Evolutionary conservation across 2,888 invertebrate genomes (phyloP), one percentile per base, ranked within the genome.

Genomic region (Aethes cnicana): DNA sequence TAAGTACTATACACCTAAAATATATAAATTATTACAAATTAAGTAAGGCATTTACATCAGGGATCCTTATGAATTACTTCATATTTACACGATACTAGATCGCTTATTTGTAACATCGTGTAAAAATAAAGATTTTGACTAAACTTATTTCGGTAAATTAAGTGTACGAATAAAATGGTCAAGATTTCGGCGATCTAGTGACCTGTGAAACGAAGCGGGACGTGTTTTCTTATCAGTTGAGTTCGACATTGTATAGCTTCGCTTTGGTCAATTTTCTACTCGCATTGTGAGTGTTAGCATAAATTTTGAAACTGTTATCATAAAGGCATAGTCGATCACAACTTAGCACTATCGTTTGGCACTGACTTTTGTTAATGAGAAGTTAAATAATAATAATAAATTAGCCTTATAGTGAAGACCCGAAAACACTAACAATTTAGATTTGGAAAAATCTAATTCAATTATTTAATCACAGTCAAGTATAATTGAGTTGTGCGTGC

Each of bases 1-100:
- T 89, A 89, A 87, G 88, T 89, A 88, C 89, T 88, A 88, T 88
- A 88, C 88, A 89, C 85, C 88, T 89, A 88, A 85, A 85, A 87
- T 88, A 88, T 84, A 89, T 89, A 89, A 89, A 89, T 89, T 89
- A 89, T 88, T 89, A 88, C 85, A 88, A 88, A 88, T 87, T 88
- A 88, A 87, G 85, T 87, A 89, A 89, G 89, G 89, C 89, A 89
- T 89, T 87, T 88, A 88, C 78, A 84, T 88, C 84, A 84, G 83
- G 85, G 82, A 78, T 84, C 72, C 86, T 87, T 87, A 88, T 76
- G 67, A 56, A 70, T 79, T 76, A 80, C 84, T 85, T 84, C 65
- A 81, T 68, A 77, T 78, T 84, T 87, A 87, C 87, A 84, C 85
- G 86, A 86, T 79, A 83, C 81, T 86, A 82, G 78, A 75, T 64